Evolutionary conservation across 2,797 vertebrate species (phyloP), one percentile per base, ranked within the genome.

Genomic region (Premnoplex brunnescens): DNA sequence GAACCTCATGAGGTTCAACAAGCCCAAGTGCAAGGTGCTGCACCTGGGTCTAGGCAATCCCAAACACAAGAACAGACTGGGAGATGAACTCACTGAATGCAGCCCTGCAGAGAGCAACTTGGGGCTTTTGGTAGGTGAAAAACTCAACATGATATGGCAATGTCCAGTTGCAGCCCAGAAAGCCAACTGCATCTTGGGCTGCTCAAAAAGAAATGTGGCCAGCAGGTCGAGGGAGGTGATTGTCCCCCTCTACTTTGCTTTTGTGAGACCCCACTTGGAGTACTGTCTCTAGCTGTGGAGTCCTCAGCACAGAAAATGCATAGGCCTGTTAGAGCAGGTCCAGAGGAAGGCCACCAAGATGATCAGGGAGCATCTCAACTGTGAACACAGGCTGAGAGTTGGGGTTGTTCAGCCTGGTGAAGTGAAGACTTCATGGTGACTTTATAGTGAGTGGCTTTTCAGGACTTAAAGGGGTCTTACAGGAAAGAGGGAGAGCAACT

Each of bases 61-160:
- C 22, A 52, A 41, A 32, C 14, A 10, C 6, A 7, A 39, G 39
- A 23, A 14, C 7, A 46, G n/a, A 23, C 7, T 66, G 37, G 34
- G n/a, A 46, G 39, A 27, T 66, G 46, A 59, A 24, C 21, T 66
- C 21, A 7, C 4, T 54, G n/a, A 32, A 48, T 44, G 18, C 26
- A 46, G 24, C 6, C 30, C 18, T 32, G 18, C 39, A 58, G 9
- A 59, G 34, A 27, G 52, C 9, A 15, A 48, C 15, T 26, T 71
- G 28, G 44, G 52, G 10, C 44, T 36, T 1, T 17, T 20, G 5
- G 12, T 12, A 14, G 10, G 10, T 23, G 30, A 32, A 52, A 77
- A 78, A 6, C 39, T 32, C 0, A 0, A 23, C 1, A 32, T 43
- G 41, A 17, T 30, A 44, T 7, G 2, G 5, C 30, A 23, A 0